These are phyloP conservation scores for Ypsolopha scabrella DNA, from an alignment of 2,888 invertebrate species.

Conservation along the genomic window DNA sequence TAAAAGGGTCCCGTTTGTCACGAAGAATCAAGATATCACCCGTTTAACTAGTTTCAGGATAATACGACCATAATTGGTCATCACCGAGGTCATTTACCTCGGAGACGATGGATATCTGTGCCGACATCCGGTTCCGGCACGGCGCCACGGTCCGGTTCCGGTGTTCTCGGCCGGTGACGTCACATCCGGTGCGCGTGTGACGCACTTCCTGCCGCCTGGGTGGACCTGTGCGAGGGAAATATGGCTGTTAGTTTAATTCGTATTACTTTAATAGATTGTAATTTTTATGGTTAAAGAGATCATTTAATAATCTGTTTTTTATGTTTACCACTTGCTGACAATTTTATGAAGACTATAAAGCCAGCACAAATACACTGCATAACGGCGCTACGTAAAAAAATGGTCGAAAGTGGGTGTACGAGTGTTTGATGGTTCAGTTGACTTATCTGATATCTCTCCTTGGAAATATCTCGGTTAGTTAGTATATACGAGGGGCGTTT, in stretches of 20 bases:
- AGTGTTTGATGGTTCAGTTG: too few species aligned
- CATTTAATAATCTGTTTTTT: not conserved
- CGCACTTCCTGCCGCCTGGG: conserved; percentile 39
- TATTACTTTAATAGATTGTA: not conserved
- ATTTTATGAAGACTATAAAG: too few species aligned
- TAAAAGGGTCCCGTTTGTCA: too few species aligned
- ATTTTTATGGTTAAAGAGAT: too few species aligned
- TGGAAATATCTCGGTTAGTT: too few species aligned
- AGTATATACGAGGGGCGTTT: too few species aligned
- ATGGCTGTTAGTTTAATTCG: not conserved
- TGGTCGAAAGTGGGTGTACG: too few species aligned
- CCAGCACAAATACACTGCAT: too few species aligned
- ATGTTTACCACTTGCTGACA: not conserved
- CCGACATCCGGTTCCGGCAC: conserved; percentile 54
- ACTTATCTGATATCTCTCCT: too few species aligned
- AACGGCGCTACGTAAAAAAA: too few species aligned
- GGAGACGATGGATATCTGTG: conserved; percentile 40
- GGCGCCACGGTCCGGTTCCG: conserved; percentile 53
- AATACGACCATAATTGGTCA: not conserved
- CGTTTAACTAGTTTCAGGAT: too few species aligned
- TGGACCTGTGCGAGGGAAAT: conserved; percentile 10
- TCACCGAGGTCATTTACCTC: conserved; percentile 7
- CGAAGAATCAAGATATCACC: too few species aligned
- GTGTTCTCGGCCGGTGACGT: conserved; percentile 49
- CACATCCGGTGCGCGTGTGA: conserved; percentile 45